A percentile compares a stretch with the other conserved stretches of the same genome.
Conservation (phyloP, 1,140 invertebrate species). For the Paraescarpia echinospica region DNA sequence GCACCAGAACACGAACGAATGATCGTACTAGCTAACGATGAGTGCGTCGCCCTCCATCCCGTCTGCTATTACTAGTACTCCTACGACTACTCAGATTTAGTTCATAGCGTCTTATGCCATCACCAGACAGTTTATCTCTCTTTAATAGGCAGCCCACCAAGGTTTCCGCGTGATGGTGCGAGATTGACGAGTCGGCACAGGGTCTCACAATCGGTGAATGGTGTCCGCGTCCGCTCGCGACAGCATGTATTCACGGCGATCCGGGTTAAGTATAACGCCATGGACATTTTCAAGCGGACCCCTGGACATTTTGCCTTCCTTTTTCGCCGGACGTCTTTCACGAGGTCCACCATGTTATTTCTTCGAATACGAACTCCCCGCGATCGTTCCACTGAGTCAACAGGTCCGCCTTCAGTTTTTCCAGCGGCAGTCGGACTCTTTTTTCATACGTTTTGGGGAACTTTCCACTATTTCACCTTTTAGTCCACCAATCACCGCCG, state of each 20-base stretch:
- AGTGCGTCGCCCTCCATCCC: not conserved
- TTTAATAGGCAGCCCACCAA: not conserved
- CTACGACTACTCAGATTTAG: no score
- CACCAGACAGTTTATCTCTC: not conserved
- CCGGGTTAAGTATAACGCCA: not conserved
- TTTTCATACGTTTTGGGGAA: not conserved
- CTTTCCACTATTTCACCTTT: not conserved
- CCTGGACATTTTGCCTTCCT: not conserved
- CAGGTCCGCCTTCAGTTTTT: not conserved
- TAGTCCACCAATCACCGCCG: not conserved
- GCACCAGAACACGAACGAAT: not conserved
- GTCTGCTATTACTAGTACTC: no score
- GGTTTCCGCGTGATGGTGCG: not conserved
- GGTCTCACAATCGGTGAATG: not conserved
- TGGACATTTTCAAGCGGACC: not conserved
- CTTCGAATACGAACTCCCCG: not conserved
- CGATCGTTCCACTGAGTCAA: not conserved
- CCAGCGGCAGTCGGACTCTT: not conserved
- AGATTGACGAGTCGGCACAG: not conserved
- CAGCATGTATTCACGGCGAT: not conserved
- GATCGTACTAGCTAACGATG: not conserved
- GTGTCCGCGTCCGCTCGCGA: not conserved
- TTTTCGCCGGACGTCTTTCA: not conserved
- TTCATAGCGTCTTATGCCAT: no score
- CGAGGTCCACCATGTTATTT: conserved; percentile 3